Conservation (phyloP, 2,113 vertebrate genomes). For the Peucedramus taeniatus region DNA sequence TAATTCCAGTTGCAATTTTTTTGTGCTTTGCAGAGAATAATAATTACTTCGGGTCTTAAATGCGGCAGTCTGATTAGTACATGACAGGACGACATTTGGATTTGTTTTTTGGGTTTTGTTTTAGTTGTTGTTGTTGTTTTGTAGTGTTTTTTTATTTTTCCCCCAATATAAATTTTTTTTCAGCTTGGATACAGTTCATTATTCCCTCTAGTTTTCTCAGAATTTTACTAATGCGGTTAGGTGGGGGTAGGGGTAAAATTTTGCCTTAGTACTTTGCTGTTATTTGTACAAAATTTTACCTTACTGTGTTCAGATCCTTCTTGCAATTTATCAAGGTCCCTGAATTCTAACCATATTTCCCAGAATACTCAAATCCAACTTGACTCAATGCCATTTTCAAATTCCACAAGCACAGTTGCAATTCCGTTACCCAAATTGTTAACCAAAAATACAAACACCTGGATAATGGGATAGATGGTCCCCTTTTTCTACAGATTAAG, state of each 20-base stretch:
- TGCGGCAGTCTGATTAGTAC: background rate
- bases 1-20: background rate
- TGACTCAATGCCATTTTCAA: background rate
- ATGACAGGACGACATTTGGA: background rate
- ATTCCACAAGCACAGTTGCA: background rate
- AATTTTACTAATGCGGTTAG: background rate
- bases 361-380: background rate
- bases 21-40: background rate
- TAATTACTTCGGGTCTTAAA: background rate
- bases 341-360: background rate
- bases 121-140: background rate
- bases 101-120: background rate
- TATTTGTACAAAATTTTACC: background rate
- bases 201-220: background rate
- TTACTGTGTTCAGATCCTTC: background rate
- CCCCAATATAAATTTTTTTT: background rate
- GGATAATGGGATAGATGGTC: background rate
- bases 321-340: background rate
- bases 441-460: background rate
- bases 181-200: background rate
- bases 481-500: background rate
- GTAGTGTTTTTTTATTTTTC: rapidly evolving
- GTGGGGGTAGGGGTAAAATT: background rate
- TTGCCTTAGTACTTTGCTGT: background rate
- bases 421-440: background rate